These are phyloP conservation scores for Sebastes fasciatus DNA, from an alignment of 2,113 vertebrate species.

Conservation along the genomic window DNA sequence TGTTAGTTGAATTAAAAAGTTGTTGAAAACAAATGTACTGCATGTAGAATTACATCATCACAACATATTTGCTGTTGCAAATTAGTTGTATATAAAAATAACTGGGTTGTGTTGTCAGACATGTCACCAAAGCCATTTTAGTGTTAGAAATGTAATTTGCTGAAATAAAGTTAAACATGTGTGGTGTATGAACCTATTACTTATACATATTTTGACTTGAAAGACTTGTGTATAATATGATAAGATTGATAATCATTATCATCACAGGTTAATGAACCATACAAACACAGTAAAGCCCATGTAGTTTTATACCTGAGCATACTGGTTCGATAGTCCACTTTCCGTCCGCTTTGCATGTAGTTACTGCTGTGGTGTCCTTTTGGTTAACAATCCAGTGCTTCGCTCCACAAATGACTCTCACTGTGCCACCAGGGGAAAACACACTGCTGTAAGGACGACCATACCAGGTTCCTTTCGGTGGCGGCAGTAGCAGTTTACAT, in stretches of 20 bases:
- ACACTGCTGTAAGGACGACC: neutral
- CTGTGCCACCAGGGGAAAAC: conserved; percentile 35
- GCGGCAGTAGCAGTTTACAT: neutral
- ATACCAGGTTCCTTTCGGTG: neutral
- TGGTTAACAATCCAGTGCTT: rapidly evolving
- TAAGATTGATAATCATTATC: neutral
- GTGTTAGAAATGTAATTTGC: too few relatives aligned
- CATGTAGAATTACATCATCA: too few relatives aligned
- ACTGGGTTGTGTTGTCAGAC: too few relatives aligned
- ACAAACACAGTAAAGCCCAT: neutral
- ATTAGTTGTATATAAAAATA: too few relatives aligned
- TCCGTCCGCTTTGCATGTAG: conserved; percentile 3
- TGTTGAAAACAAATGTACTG: too few relatives aligned
- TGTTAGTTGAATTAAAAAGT: too few relatives aligned
- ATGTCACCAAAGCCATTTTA: too few relatives aligned
- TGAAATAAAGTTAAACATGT: too few relatives aligned
- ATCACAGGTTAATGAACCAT: neutral
- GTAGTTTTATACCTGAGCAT: conserved; percentile 62
- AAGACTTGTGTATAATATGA: neutral
- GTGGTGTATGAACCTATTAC: too few relatives aligned
- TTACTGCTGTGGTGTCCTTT: rapidly evolving
- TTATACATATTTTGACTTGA: too few relatives aligned
- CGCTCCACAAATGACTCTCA: conserved; percentile 42
- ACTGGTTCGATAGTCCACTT: conserved; percentile 11
- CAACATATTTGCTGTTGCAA: too few relatives aligned